Evolutionary conservation across 2,797 vertebrate genomes (phyloP).

Genomic region (Sphaeramia orbicularis): DNA sequence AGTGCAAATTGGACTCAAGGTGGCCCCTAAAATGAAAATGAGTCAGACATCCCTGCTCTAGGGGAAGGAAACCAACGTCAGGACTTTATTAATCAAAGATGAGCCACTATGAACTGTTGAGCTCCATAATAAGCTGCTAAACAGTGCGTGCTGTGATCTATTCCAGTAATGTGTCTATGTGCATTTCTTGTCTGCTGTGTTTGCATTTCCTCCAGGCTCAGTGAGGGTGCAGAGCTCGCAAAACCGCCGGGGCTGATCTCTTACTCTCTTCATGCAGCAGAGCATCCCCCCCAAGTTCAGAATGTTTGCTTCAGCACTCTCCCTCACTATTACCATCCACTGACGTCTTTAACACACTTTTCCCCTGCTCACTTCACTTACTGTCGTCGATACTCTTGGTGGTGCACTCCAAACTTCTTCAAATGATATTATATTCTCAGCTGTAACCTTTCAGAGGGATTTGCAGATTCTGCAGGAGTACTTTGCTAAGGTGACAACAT

Average conservation of each 20-base stretch:
- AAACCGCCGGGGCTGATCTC: slow-evolving; percentile 46
- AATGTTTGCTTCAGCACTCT: slow-evolving; percentile 64
- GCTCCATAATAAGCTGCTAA: slow-evolving; percentile 21
- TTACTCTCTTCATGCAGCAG: slow-evolving; percentile 28
- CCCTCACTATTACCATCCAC: slow-evolving; percentile 34
- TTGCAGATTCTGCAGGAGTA: slow-evolving; percentile 5
- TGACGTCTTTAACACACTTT: slow-evolving; percentile 45
- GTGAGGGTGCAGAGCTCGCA: slow-evolving; percentile 41
- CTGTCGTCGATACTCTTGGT: slow-evolving; percentile 24
- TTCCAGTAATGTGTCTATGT: slow-evolving; percentile 16
- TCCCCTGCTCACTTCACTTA: slow-evolving; percentile 42
- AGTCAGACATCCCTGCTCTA: no score
- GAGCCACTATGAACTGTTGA: slow-evolving; percentile 29
- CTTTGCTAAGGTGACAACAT: slow-evolving; percentile 32
- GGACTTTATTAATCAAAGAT: slow-evolving; percentile 50
- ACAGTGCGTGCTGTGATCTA: slow-evolving; percentile 8
- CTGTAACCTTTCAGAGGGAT: slow-evolving; percentile 40
- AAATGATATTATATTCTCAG: slow-evolving; percentile 44
- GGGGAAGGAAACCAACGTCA: background rate
- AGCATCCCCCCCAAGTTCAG: slow-evolving; percentile 43
- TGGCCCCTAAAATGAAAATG: no score
- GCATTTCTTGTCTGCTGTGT: slow-evolving; percentile 42
- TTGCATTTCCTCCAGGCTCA: slow-evolving; percentile 43
- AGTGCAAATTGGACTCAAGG: no score
- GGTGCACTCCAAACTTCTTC: slow-evolving; percentile 27